Conservation (phyloP, 2,888 invertebrate species). For the Steromphala cineraria region DNA sequence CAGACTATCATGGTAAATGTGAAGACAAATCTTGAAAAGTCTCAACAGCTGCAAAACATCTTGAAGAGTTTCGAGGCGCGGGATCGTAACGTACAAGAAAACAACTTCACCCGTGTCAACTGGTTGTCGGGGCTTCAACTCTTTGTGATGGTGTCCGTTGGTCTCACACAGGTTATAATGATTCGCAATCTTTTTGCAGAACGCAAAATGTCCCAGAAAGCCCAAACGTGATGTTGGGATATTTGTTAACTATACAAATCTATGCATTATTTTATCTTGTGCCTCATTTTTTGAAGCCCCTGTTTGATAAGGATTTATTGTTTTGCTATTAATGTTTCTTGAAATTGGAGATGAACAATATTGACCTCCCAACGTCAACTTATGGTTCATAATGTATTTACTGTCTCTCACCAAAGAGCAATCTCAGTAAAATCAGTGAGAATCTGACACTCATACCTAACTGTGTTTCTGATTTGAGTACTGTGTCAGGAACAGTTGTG, state of each 20-base stretch:
- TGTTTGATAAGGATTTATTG: background rate
- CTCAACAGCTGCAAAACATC: slow-evolving; percentile 71
- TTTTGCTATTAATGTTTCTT: too few relatives aligned
- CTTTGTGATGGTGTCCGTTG: slow-evolving; percentile 84
- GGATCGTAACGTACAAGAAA: slow-evolving; percentile 88
- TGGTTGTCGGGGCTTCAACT: slow-evolving; percentile 83
- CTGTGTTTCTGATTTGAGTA: too few relatives aligned
- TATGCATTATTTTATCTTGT: slow-evolving; percentile 1
- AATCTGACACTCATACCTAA: too few relatives aligned
- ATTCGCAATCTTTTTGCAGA: slow-evolving; percentile 87
- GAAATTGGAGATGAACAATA: too few relatives aligned
- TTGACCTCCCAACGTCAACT: too few relatives aligned
- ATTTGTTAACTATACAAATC: background rate
- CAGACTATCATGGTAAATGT: slow-evolving; percentile 82
- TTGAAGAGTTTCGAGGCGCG: slow-evolving; percentile 86
- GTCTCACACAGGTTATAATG: slow-evolving; percentile 83
- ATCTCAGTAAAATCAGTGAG: too few relatives aligned
- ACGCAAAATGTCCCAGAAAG: slow-evolving; percentile 26
- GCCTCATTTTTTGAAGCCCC: background rate
- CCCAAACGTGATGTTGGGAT: slow-evolving; percentile 21
- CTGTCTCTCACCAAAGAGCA: too few relatives aligned
- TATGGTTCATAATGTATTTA: too few relatives aligned
- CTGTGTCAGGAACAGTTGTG: too few relatives aligned
- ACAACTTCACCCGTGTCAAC: slow-evolving; percentile 88
- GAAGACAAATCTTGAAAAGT: slow-evolving; percentile 74